Conservation (phyloP, 2,113 vertebrate genomes). For the Cardinalis cardinalis region DNA sequence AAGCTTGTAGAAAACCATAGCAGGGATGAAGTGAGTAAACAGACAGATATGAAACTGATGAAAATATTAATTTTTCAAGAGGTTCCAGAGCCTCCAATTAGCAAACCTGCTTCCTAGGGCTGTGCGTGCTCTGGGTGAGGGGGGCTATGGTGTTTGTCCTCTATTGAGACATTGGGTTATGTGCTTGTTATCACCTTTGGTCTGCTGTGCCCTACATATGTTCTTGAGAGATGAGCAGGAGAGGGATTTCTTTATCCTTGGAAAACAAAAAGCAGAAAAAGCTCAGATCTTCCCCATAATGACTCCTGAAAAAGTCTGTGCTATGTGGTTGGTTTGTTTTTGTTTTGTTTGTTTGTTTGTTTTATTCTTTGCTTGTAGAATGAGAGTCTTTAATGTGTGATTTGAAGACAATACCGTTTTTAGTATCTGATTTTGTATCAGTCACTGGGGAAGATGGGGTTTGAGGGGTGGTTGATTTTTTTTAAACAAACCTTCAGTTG, state of each 20-base stretch:
- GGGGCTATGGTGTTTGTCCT: background rate
- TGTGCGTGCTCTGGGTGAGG: background rate
- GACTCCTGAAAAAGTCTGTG: background rate
- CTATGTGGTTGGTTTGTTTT: background rate
- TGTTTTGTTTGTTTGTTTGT: background rate
- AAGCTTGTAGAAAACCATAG: background rate
- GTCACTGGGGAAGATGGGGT: background rate
- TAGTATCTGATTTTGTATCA: background rate
- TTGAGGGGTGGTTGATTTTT: background rate
- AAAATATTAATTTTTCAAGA: slow-evolving; percentile 48
- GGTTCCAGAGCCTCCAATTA: slow-evolving; percentile 18
- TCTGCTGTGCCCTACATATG: background rate
- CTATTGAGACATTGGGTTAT: background rate
- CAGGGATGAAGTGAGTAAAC: slow-evolving; percentile 13
- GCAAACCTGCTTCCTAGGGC: background rate
- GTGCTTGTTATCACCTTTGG: background rate
- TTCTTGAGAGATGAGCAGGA: background rate
- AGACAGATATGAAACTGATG: slow-evolving; percentile 24
- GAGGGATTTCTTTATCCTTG: background rate
- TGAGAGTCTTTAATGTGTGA: background rate
- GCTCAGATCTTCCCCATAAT: background rate
- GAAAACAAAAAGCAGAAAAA: background rate
- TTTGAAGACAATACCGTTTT: background rate
- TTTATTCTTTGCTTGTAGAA: background rate
- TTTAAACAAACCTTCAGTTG: background rate